These are phyloP conservation scores for Papilio helenus DNA, from an alignment of 1,140 invertebrate species.

Conservation along the genomic window DNA sequence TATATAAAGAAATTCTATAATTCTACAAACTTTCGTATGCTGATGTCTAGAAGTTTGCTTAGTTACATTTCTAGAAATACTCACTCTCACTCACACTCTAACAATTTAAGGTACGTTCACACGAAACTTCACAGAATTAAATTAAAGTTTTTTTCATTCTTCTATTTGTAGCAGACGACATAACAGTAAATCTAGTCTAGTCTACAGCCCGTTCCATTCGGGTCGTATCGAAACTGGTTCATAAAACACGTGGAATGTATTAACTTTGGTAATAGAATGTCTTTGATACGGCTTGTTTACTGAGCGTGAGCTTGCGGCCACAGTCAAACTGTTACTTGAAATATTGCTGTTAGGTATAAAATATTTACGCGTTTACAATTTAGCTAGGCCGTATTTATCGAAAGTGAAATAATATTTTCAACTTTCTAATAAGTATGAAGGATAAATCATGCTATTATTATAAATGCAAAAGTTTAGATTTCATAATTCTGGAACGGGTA, in stretches of 20 bases:
- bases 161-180: slow-evolving; percentile 1
- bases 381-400: too few species aligned
- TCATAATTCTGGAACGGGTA: too few species aligned
- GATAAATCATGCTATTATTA: too few species aligned
- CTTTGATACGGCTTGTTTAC: slow-evolving; percentile 28
- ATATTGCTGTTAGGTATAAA: slow-evolving; percentile 21
- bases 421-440: too few species aligned
- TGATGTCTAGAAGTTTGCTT: too few species aligned
- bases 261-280: slow-evolving; percentile 40
- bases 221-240: slow-evolving; percentile 4
- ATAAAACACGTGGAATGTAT: slow-evolving; percentile 39
- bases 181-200: slow-evolving; percentile 30
- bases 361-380: not conserved
- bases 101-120: slow-evolving; percentile 5
- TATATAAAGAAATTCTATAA: too few species aligned
- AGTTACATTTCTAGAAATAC: too few species aligned
- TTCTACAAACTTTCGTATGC: too few species aligned
- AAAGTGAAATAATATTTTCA: too few species aligned
- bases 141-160: slow-evolving; percentile 24
- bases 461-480: too few species aligned
- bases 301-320: slow-evolving; percentile 1
- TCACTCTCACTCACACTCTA: too few species aligned
- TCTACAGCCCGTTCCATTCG: not conserved
- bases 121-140: not conserved
- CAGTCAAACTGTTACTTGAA: slow-evolving; percentile 21